Percentiles rank a stretch among this genome's conserved stretches.
phyloP scores from a whole-genome alignment of 2,797 vertebrate species.

The Balearica regulorum region DNA sequence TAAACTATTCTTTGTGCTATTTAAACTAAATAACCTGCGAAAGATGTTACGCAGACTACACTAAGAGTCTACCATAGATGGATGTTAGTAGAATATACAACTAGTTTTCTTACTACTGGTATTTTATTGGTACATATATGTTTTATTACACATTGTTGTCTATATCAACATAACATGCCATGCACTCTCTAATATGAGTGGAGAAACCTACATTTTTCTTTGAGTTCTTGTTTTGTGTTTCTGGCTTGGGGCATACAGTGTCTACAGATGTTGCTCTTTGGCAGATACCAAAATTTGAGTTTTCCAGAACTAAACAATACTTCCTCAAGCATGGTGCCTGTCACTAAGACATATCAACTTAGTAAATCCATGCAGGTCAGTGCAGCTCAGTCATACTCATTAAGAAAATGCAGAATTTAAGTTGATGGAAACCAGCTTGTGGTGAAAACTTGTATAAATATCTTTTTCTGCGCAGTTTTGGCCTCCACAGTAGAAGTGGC shows the following conservation, averaged over 20 bases:
- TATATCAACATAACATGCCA: neutral
- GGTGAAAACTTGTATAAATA: neutral
- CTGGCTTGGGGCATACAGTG: neutral
- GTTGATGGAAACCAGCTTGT: neutral
- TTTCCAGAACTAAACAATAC: neutral
- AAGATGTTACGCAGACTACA: neutral
- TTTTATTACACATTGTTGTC: neutral
- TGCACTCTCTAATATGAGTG: neutral
- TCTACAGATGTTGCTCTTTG: neutral
- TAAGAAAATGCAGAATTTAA: neutral
- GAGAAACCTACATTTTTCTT: neutral
- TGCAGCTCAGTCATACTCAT: neutral
- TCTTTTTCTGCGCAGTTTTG: neutral
- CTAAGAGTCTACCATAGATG: neutral
- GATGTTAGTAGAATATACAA: neutral
- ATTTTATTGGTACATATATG: neutral
- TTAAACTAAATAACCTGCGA: neutral
- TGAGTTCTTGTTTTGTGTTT: neutral
- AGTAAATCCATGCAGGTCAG: neutral
- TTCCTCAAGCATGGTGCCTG: neutral
- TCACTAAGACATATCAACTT: neutral
- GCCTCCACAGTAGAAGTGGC: neutral
- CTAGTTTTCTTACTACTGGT: neutral
- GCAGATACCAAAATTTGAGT: neutral
- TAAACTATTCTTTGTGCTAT: neutral